Percentiles rank a stretch among this genome's conserved stretches.
Evolutionary conservation across 2,113 vertebrate species (phyloP).

Genomic region (Neotoma lepida): DNA sequence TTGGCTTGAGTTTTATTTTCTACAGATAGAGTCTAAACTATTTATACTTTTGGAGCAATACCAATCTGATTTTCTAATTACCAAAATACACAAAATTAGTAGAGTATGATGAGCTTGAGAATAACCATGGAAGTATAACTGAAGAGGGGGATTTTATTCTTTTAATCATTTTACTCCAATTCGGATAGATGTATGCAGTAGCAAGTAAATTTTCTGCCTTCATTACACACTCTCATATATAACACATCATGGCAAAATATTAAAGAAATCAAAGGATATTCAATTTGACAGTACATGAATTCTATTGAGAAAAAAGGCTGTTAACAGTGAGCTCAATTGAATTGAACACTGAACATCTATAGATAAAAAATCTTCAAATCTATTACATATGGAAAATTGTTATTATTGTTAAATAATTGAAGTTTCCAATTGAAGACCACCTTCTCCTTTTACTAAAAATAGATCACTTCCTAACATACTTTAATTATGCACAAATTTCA

Average conservation of each 20-base stretch:
- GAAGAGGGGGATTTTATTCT: neutral
- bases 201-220: neutral
- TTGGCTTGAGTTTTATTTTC: constrained; percentile 3
- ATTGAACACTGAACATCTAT: neutral
- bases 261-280: neutral
- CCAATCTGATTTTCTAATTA: neutral
- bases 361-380: neutral
- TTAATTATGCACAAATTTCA: neutral
- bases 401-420: neutral
- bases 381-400: neutral
- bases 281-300: neutral
- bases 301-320: neutral
- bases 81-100: neutral
- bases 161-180: neutral
- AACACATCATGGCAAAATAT: neutral
- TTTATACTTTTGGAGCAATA: neutral
- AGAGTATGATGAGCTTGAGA: neutral
- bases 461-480: neutral
- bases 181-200: no score
- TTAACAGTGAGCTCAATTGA: neutral
- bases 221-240: neutral
- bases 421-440: neutral
- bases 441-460: neutral
- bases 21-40: neutral
- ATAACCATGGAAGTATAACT: neutral